Evolutionary conservation across 2,888 invertebrate genomes (phyloP), one percentile per base, ranked within the genome.

Genomic region (Chymomyza caudatula): DNA sequence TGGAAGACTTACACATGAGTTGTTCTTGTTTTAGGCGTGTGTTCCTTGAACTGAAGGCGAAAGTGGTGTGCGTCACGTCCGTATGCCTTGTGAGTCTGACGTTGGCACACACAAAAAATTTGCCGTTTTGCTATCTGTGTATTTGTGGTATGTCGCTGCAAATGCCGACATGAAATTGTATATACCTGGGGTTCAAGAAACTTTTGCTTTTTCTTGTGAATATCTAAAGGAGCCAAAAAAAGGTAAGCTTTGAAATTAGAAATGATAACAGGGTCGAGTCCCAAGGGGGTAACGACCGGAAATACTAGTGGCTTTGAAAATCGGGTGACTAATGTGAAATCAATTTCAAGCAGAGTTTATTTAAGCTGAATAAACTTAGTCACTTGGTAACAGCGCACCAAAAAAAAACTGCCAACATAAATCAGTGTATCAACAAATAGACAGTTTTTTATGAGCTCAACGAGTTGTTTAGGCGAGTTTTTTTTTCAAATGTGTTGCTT

Each of bases 1-100:
- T 37, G 52, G 67, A 71, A 63, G 69, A 67, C 61, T 37, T 37
- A 37, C 11, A 11, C 11, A 13, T 11, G 2, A 37, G 13, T 47
- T 47, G 15, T 17, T 47, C n/a, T 47, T 47, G 19, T 17, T 47
- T 17, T 6, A 47, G n/a, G 17, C n/a, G n/a, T 54, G 67, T 71
- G 74, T 76, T 73, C 70, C 77, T 73, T 79, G 70, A 75, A 82
- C 73, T 65, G 68, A 79, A 67, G 72, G 83, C 81, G 85, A 85
- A 81, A 81, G 85, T 82, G 65, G 63, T 79, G 60, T 66, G n/a
- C n/a, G 73, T 72, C 77, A 85, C 71, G 67, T 76, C 60, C 22
- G 3, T n/a, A 42, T 29, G 11, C 13, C 22, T 69, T 17, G 51
- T 58, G 57, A 53, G 56, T 62, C 83, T 74, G 80, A 80, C 78